Percentiles rank a stretch among this genome's conserved stretches.
Evolutionary conservation across 1,140 invertebrate genomes (phyloP).

Genomic region (Leptinotarsa texana): DNA sequence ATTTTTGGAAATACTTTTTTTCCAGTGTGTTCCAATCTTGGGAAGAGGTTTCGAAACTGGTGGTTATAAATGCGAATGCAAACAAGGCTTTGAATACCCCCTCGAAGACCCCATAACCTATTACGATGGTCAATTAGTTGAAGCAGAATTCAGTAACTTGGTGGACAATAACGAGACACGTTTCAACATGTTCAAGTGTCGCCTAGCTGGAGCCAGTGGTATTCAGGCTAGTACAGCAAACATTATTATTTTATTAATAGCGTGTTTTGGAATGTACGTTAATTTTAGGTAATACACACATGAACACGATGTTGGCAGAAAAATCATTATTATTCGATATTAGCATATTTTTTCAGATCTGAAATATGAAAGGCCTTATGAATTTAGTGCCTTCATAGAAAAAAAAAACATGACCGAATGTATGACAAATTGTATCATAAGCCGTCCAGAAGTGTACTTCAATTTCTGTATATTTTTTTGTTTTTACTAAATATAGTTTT

Average conservation of each 20-base stretch:
- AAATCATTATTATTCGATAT: background rate
- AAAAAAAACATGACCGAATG: background rate
- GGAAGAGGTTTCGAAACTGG: conserved; percentile 89
- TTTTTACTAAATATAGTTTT: conserved; percentile 13
- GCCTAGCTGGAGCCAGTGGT: conserved; percentile 76
- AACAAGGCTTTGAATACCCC: conserved; percentile 96
- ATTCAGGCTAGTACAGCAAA: conserved; percentile 40
- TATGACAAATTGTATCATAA: conserved; percentile 8
- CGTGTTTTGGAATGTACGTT: conserved; percentile 34
- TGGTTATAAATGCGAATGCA: conserved; percentile 98
- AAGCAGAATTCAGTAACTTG: conserved; percentile 91
- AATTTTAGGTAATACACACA: conserved; percentile 19
- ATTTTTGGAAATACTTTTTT: conserved; percentile 34
- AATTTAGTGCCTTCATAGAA: conserved; percentile 32
- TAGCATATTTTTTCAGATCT: background rate
- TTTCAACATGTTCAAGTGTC: conserved; percentile 89
- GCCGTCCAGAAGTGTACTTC: conserved; percentile 13
- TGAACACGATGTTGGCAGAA: background rate
- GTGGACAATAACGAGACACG: conserved; percentile 76
- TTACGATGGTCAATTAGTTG: conserved; percentile 94
- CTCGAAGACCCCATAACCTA: conserved; percentile 94
- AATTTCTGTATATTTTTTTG: conserved; percentile 11
- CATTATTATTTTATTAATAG: conserved; percentile 35
- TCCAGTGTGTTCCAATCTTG: conserved; percentile 90
- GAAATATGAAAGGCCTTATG: conserved; percentile 16